Evolutionary conservation across 2,113 vertebrate genomes (phyloP).

Genomic region (Xerus inauris): DNA sequence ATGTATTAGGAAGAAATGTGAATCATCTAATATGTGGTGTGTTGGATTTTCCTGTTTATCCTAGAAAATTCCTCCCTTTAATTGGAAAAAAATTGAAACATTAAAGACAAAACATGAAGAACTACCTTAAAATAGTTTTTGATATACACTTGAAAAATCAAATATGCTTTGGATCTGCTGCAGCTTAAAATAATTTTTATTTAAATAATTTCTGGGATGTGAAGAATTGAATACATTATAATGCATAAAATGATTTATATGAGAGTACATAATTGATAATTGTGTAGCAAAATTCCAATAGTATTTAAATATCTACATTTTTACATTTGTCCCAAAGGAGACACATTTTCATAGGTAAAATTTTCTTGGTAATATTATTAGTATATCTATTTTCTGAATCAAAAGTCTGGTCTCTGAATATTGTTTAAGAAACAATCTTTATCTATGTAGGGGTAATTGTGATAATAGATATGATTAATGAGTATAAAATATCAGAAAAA

Average conservation of each 20-base stretch:
- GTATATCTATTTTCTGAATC: neutral
- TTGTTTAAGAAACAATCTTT: neutral
- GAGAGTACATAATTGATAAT: constrained; percentile 17
- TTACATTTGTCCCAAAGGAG: neutral
- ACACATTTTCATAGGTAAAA: neutral
- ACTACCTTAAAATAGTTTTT: constrained; percentile 31
- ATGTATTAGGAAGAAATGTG: neutral
- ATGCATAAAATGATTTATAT: constrained; percentile 6
- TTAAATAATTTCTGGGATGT: constrained; percentile 42
- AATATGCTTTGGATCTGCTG: neutral
- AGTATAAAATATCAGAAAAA: neutral
- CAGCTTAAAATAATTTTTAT: constrained; percentile 23
- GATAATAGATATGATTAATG: neutral
- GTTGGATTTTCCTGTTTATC: neutral
- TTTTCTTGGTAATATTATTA: neutral
- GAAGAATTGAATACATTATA: neutral
- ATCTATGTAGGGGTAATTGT: neutral
- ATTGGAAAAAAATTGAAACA: constrained; percentile 33
- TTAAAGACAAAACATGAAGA: neutral
- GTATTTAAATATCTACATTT: constrained; percentile 50
- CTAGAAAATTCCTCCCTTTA: neutral
- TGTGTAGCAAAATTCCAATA: neutral
- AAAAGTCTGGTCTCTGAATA: neutral
- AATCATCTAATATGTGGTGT: neutral
- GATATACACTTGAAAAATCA: neutral